These are phyloP conservation scores for Pseudochirops cupreus DNA, from an alignment of 2,797 vertebrate species.

Conservation along the genomic window DNA sequence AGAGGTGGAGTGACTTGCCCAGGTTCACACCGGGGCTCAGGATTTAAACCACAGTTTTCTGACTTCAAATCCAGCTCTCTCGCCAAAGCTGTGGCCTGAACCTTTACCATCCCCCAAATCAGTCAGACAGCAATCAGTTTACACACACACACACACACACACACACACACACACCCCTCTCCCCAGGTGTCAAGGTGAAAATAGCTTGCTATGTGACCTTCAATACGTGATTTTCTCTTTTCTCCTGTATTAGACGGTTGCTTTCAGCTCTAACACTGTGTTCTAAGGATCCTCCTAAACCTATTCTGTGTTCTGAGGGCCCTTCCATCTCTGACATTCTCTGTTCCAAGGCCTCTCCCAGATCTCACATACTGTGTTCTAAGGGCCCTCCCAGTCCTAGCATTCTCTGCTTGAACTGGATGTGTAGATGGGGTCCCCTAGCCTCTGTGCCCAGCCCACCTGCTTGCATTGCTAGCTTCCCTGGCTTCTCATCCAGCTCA, in stretches of 20 bases:
- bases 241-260: background rate
- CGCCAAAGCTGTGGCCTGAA: background rate
- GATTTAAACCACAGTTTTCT: background rate
- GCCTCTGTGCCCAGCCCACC: background rate
- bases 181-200: background rate
- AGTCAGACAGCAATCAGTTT: background rate
- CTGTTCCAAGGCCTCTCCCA: background rate
- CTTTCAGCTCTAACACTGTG: background rate
- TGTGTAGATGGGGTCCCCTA: background rate
- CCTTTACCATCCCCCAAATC: background rate
- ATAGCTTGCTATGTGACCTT: background rate
- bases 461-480: background rate
- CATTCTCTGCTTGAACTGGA: background rate
- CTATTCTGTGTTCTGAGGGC: background rate
- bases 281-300: no score
- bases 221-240: background rate
- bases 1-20: background rate
- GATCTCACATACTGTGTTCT: background rate
- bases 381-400: background rate
- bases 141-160: no score
- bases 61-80: background rate
- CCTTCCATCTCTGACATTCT: background rate
- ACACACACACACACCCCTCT: background rate
- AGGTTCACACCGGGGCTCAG: background rate
- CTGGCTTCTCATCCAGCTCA: background rate